These are phyloP conservation scores for Leptobrachium leishanense DNA, from an alignment of 2,113 vertebrate genomes.

Conservation along the genomic window DNA sequence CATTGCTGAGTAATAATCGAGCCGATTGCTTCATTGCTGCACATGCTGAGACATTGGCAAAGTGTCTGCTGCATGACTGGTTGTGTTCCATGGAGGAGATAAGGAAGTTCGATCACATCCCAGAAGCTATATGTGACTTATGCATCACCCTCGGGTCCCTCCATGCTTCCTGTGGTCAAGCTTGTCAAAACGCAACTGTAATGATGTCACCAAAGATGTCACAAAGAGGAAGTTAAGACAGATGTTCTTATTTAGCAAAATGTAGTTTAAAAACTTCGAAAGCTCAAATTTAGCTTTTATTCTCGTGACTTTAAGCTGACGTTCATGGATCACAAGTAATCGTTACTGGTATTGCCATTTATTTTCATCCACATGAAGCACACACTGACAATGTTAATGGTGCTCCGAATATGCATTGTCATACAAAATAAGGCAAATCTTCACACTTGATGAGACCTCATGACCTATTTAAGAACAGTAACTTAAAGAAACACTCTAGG, in stretches of 20 bases:
- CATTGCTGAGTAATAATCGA: too few relatives aligned
- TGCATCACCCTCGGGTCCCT: background rate
- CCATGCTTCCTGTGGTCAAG: background rate
- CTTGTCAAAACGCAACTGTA: background rate
- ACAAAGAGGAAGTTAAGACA: conserved; percentile 32
- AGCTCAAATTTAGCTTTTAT: background rate
- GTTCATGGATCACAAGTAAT: too few relatives aligned
- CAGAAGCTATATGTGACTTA: background rate
- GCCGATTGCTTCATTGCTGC: background rate
- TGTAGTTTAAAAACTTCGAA: conserved; percentile 2
- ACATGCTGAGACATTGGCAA: background rate
- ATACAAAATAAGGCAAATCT: too few relatives aligned
- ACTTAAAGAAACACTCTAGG: too few relatives aligned
- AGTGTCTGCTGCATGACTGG: background rate
- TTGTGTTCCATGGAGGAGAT: too few relatives aligned
- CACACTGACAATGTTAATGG: too few relatives aligned
- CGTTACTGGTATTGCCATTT: too few relatives aligned
- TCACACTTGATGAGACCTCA: too few relatives aligned
- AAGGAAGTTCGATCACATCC: background rate
- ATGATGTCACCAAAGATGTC: conserved; percentile 20
- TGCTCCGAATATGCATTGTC: too few relatives aligned
- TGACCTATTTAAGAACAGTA: too few relatives aligned
- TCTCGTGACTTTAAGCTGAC: background rate
- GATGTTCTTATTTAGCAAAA: conserved; percentile 9
- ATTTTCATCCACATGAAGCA: too few relatives aligned